These are phyloP conservation scores for Drosophila mercatorum DNA, from an alignment of 2,888 invertebrate genomes.

Conservation along the genomic window DNA sequence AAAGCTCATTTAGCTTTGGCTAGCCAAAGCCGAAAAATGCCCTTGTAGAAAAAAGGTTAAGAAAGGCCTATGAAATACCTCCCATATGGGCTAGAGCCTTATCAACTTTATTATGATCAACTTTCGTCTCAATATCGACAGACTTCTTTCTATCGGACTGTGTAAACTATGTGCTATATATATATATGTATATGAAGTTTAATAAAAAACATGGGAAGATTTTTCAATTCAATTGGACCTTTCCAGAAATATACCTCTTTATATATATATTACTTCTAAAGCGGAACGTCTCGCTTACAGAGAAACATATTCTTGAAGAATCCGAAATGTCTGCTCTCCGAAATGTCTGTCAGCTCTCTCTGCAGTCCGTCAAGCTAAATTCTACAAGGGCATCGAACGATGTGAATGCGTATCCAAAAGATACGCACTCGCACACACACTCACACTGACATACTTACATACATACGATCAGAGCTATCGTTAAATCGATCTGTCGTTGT, in stretches of 20 bases:
- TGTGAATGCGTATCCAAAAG: conserved; percentile 55
- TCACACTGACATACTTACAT: conserved; percentile 16
- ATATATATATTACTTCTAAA: no score
- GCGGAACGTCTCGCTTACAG: no score
- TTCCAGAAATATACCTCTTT: background rate
- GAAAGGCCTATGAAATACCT: background rate
- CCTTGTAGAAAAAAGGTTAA: background rate
- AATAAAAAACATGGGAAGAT: background rate
- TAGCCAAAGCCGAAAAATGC: background rate
- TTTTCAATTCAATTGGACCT: background rate
- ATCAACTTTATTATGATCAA: no score
- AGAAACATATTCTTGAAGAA: no score
- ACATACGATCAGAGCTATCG: conserved; percentile 6
- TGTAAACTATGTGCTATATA: background rate
- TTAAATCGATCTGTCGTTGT: conserved; percentile 28
- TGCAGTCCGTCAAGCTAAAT: background rate
- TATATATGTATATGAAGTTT: no score
- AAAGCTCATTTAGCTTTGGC: conserved; percentile 3
- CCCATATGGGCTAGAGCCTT: background rate
- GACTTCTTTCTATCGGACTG: background rate
- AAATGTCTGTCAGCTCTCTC: background rate
- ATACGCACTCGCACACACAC: conserved; percentile 16
- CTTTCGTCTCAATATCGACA: background rate
- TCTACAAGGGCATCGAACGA: conserved; percentile 13
- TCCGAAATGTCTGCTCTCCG: no score